Conservation (phyloP, 35 echinoderm and acorn worm species). For the Strongylocentrotus purpuratus region DNA sequence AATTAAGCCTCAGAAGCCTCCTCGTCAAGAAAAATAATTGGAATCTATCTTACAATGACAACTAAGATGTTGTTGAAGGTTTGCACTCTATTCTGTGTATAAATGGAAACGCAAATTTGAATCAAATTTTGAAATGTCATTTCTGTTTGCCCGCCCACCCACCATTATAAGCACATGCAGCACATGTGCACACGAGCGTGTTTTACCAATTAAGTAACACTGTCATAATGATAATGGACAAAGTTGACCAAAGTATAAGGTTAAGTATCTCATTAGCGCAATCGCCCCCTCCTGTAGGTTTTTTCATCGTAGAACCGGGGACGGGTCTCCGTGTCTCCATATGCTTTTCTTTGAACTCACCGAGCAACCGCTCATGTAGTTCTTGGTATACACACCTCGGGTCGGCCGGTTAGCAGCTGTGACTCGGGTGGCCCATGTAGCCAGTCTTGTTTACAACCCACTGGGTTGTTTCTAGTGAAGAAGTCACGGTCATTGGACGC, state of each 20-base stretch:
- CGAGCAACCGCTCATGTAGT: neutral
- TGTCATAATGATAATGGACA: neutral
- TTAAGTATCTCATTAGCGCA: neutral
- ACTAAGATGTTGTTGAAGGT: no score
- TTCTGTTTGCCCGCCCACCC: no score
- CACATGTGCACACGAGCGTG: neutral
- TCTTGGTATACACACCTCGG: neutral
- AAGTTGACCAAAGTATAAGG: neutral
- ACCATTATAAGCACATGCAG: no score
- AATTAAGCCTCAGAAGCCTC: no score
- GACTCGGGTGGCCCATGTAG: neutral
- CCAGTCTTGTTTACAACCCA: neutral
- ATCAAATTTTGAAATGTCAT: no score
- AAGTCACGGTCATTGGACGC: neutral
- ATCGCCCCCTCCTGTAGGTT: neutral
- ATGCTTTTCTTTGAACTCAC: conserved; percentile 4
- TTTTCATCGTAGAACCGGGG: neutral
- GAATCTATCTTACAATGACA: no score
- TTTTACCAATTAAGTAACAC: neutral
- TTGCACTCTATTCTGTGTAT: no score
- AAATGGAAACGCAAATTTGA: no score
- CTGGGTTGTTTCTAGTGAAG: neutral
- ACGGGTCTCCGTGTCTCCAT: neutral
- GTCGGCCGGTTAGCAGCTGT: neutral
- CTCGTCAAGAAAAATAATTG: no score